Base-by-base conservation (phyloP, 2,113 vertebrate species). In the Anguilla rostrata region DNA sequence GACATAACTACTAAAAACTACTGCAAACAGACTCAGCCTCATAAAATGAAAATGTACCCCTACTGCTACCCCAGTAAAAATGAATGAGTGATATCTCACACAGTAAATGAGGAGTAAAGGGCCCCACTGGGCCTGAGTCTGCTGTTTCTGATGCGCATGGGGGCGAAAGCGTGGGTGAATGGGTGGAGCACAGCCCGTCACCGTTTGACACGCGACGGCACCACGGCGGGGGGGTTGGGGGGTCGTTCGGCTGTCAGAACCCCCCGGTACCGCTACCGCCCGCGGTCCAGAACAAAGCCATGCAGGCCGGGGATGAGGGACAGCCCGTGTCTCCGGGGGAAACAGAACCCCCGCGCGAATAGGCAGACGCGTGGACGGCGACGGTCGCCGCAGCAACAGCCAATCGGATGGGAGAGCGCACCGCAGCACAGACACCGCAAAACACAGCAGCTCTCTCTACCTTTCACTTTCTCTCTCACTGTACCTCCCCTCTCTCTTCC, bases 361-460 rank as follows among this genome's bases (percentile, higher is more conserved):
- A n/a, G 49, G 81, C 82, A 49, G 89, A 89, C 78, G 78, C 86
- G 86, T 16, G 84, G 87, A 87, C 16, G 43, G 43, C 90, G 87
- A 49, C 49, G n/a, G 86, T 57, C 85, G 87, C 89, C 78, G 85
- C 91, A 85, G 49, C 49, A 56, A 90, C 90, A 92, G 78, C 87
- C 88, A 87, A 92, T 92, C 90, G 89, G 89, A 92, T 93, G 91
- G 89, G 91, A 89, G 92, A n/a, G 20, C 43, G 43, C 43, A 46
- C 43, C 43, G 8, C 43, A 46, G 43, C 43, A 46, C 43, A 8
- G 12, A 12, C 49, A 14, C 49, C 3, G 12, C 9, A 26, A 66
- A 66, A 26, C 60, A 22, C 20, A 9, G 3, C 22, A 20, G 71
- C 29, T 29, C 71, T n/a, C 26, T 75, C 60, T 66, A 20, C 22